Conservation (phyloP, 2,888 invertebrate species). For the Perdita meconis region DNA sequence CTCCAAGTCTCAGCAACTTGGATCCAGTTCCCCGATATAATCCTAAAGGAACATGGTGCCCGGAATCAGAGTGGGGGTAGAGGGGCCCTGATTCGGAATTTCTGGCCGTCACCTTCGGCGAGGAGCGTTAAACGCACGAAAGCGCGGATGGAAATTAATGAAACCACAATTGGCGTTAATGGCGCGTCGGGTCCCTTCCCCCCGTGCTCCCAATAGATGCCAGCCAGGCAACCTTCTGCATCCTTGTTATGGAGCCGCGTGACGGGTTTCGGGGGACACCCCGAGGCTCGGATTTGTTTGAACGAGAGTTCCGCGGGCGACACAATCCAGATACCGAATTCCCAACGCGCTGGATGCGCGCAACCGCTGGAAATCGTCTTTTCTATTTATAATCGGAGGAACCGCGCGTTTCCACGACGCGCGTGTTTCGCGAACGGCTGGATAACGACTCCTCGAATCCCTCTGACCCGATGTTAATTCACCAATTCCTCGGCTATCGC, state of each 20-base stretch:
- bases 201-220: constrained; percentile 43
- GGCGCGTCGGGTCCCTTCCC: constrained; percentile 67
- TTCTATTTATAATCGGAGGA: constrained; percentile 57
- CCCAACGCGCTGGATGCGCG: constrained; percentile 31
- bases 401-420: too few relatives aligned
- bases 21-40: too few relatives aligned
- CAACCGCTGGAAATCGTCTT: constrained; percentile 10
- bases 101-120: constrained; percentile 65
- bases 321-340: constrained; percentile 55
- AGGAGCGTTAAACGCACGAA: constrained; percentile 53
- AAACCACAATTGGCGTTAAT: constrained; percentile 77
- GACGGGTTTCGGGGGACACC: constrained; percentile 47
- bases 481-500: constrained; percentile 39
- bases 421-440: too few relatives aligned
- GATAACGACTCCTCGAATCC: constrained; percentile 47
- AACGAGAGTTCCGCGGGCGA: constrained; percentile 42
- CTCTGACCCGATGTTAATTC: constrained; percentile 51
- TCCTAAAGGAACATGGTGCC: too few relatives aligned
- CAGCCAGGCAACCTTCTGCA: constrained; percentile 62
- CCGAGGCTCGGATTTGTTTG: constrained; percentile 45
- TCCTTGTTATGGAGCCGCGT: constrained; percentile 67
- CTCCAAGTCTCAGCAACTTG: too few relatives aligned
- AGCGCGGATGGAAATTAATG: constrained; percentile 77
- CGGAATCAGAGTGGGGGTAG: too few relatives aligned
- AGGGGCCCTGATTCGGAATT: too few relatives aligned